Conservation (phyloP, 64 coral and sea anemone genomes). For the Montipora capricornis region DNA sequence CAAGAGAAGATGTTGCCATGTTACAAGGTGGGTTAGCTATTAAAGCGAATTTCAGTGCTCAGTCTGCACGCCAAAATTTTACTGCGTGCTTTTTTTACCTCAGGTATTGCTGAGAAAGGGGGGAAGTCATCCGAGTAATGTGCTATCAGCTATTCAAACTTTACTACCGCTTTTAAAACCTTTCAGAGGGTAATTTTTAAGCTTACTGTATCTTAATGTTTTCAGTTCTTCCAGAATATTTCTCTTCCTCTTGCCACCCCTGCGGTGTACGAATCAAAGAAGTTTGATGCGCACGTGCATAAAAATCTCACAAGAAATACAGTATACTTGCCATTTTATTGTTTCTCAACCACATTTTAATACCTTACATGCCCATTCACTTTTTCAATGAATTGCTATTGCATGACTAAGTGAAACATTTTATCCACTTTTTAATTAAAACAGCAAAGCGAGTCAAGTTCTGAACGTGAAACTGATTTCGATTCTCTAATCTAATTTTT, state of each 20-base stretch:
- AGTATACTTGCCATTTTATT: neutral
- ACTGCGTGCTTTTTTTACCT: neutral
- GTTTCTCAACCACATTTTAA: neutral
- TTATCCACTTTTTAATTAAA: too few species aligned
- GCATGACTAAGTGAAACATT: too few species aligned
- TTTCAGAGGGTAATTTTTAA: neutral
- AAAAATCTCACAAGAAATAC: neutral
- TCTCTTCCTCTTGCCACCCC: neutral
- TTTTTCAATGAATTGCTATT: neutral
- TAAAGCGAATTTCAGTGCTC: too few species aligned
- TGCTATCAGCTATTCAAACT: neutral
- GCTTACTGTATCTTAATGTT: neutral
- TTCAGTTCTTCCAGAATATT: neutral
- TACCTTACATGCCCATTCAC: neutral
- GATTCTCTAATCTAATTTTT: too few species aligned
- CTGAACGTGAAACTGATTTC: neutral
- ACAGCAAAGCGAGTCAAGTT: too few species aligned
- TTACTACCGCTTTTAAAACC: neutral
- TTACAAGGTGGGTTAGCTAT: constrained; percentile 79
- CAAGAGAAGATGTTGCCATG: constrained; percentile 68
- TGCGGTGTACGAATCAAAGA: neutral
- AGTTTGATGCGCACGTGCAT: neutral
- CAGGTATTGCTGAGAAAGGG: neutral
- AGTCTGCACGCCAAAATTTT: constrained; percentile 3
- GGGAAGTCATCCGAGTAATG: neutral